Evolutionary conservation across 2,113 vertebrate genomes (phyloP).

Genomic region (Beaufortia kweichowensis): DNA sequence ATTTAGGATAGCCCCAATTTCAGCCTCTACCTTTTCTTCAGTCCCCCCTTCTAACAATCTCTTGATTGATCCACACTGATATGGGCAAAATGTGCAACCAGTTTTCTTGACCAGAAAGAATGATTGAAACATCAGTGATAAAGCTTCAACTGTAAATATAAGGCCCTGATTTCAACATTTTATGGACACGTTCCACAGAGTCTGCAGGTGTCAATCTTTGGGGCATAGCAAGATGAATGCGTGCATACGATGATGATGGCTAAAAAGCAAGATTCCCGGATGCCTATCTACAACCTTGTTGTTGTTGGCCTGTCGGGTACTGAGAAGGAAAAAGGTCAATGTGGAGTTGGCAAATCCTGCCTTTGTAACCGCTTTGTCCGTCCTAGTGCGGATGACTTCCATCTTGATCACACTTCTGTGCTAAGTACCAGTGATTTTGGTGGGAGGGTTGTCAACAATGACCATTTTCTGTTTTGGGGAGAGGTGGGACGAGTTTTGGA

Average conservation of each 20-base stretch:
- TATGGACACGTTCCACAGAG: conserved; percentile 66
- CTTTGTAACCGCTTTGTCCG: conserved; percentile 94
- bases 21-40: neutral
- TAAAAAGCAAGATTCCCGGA: conserved; percentile 94
- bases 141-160: conserved; percentile 58
- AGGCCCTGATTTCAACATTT: conserved; percentile 48
- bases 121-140: conserved; percentile 46
- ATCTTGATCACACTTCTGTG: conserved; percentile 95
- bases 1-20: conserved; percentile 27
- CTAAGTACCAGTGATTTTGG: conserved; percentile 99
- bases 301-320: conserved; percentile 97
- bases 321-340: conserved; percentile 97
- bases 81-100: conserved; percentile 47
- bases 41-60: neutral
- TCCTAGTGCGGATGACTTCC: conserved; percentile 91
- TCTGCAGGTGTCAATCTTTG: conserved; percentile 68
- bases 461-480: conserved; percentile 98
- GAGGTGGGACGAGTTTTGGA: conserved; percentile 87
- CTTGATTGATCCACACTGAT: conserved; percentile 14
- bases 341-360: conserved; percentile 95
- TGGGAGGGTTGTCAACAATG: conserved; percentile 96
- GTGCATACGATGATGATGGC: conserved; percentile 91
- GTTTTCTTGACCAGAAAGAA: conserved; percentile 40
- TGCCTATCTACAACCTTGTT: conserved; percentile 91
- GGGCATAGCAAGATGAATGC: conserved; percentile 83